These are phyloP conservation scores for Cataglyphis albicans DNA, from an alignment of 2,888 invertebrate species.

Conservation along the genomic window DNA sequence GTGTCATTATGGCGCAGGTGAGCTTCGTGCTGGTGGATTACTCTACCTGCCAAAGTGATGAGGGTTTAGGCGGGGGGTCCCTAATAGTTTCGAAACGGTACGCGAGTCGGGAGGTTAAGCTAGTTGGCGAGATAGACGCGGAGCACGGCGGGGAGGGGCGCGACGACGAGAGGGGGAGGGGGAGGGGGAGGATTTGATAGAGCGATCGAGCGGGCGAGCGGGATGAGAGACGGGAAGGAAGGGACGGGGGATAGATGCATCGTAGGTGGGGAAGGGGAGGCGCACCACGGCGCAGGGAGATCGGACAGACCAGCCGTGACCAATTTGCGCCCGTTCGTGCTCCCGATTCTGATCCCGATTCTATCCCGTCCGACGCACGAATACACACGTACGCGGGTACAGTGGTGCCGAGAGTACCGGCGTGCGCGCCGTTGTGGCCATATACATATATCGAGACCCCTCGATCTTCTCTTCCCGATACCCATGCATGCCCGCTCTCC, in stretches of 20 bases:
- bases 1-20: conserved; percentile 72
- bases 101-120: conserved; percentile 73
- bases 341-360: conserved; percentile 76
- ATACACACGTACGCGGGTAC: background rate
- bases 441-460: conserved; percentile 16
- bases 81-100: conserved; percentile 83
- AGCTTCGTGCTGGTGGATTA: conserved; percentile 68
- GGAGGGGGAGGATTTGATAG: conserved; percentile 43
- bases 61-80: conserved; percentile 77
- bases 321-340: conserved; percentile 84
- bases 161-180: conserved; percentile 35
- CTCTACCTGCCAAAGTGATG: conserved; percentile 72
- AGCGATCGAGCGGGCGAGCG: conserved; percentile 44
- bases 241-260: background rate
- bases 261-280: conserved; percentile 1
- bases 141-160: conserved; percentile 35
- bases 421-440: conserved; percentile 12
- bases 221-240: background rate
- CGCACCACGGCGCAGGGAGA: conserved; percentile 69
- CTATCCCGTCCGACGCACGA: conserved; percentile 51
- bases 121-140: conserved; percentile 63
- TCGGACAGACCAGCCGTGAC: conserved; percentile 84
- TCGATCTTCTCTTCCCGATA: conserved; percentile 48
- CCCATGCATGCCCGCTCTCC: conserved; percentile 1
- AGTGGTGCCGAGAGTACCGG: background rate